Conservation (phyloP, 1,140 invertebrate genomes). For the Aphidius gifuensis region DNA sequence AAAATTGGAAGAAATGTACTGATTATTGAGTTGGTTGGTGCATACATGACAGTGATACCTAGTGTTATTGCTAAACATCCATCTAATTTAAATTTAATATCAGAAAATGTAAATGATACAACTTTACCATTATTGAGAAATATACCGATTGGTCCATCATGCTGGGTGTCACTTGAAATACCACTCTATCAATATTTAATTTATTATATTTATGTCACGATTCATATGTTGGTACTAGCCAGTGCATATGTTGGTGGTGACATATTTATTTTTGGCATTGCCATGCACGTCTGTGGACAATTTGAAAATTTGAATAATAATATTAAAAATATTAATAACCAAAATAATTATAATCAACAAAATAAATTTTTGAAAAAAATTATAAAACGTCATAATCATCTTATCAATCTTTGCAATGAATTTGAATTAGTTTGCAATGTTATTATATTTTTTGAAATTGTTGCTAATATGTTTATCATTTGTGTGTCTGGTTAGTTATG, state of each 20-base stretch:
- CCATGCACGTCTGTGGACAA: slow-evolving; percentile 21
- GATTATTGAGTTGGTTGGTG: background rate
- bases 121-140: background rate
- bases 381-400: slow-evolving; percentile 18
- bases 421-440: slow-evolving; percentile 14
- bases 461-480: slow-evolving; percentile 6
- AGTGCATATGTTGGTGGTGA: slow-evolving; percentile 14
- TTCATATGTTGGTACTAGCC: background rate
- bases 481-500: slow-evolving; percentile 10
- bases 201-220: slow-evolving; percentile 1
- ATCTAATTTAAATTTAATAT: background rate
- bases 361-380: background rate
- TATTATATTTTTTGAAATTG: slow-evolving; percentile 12
- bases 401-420: slow-evolving; percentile 5
- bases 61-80: background rate
- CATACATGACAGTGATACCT: background rate
- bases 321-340: slow-evolving; percentile 2
- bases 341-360: background rate
- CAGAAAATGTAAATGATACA: background rate
- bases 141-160: slow-evolving; percentile 13
- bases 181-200: slow-evolving; percentile 2
- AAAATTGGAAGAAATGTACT: background rate
- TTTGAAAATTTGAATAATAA: slow-evolving; percentile 6
- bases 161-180: slow-evolving; percentile 10
- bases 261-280: slow-evolving; percentile 13